phyloP scores from a whole-genome alignment of 1,140 invertebrate genomes.

The Pseudobourletiella spinata region DNA sequence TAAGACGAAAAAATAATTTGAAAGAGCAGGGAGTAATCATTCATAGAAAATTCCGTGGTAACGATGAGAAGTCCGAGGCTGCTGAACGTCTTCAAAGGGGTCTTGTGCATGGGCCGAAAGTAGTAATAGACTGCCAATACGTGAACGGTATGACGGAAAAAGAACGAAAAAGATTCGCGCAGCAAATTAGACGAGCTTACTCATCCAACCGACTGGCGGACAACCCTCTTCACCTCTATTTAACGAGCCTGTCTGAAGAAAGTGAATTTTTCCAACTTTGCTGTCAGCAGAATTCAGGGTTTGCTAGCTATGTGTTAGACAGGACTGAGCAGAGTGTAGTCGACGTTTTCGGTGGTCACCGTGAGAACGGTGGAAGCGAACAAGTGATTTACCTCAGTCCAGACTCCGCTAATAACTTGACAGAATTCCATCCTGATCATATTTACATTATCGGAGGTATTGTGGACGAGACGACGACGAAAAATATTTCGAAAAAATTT shows the following conservation, averaged over 20 bases:
- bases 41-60: conserved; percentile 4
- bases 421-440: conserved; percentile 37
- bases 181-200: conserved; percentile 25
- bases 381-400: conserved; percentile 41
- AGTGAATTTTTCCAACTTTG: conserved; percentile 20
- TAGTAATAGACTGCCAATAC: conserved; percentile 29
- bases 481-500: conserved; percentile 31
- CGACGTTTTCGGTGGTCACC: conserved; percentile 37
- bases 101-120: conserved; percentile 9
- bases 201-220: conserved; percentile 16
- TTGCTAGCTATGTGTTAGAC: conserved; percentile 23
- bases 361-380: too few relatives aligned
- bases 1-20: neutral
- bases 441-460: conserved; percentile 43
- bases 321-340: conserved; percentile 8
- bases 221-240: conserved; percentile 18
- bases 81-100: conserved; percentile 7
- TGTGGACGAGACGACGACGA: conserved; percentile 42
- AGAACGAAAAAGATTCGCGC: conserved; percentile 23
- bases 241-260: conserved; percentile 11
- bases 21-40: neutral
- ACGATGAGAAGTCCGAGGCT: conserved; percentile 17
- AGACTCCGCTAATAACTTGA: conserved; percentile 38
- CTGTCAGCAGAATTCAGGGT: conserved; percentile 20
- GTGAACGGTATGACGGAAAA: conserved; percentile 15